Base-by-base conservation (phyloP, 1,140 invertebrate species). In the Cotesia glomerata region DNA sequence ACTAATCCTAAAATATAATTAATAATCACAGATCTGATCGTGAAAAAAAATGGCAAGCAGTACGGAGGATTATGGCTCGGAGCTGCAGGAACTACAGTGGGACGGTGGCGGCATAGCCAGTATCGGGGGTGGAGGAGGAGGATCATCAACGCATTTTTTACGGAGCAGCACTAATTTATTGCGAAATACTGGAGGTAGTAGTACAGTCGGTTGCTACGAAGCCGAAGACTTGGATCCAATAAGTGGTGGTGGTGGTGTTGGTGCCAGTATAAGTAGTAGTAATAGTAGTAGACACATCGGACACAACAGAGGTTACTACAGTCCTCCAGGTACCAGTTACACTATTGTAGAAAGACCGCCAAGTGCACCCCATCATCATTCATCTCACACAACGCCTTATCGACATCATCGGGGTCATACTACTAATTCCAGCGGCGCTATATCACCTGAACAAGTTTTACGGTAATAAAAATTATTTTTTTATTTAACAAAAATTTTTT, bases 331-430 rank as follows among this genome's bases (percentile, higher is more conserved):
- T 59, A 95, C 93, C 71, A 94, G 93, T 56, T 95, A 95, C 86
- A 95, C 93, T 76, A 95, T 95, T 83, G 91, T 95, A 77, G 94
- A 95, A 86, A 89, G 93, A 63, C 93, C 93, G 39, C 91, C 92
- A 72, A 93, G 92, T 75, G 92, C 92, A 36, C 91, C 92, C 74
- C 89, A 91, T 76, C 90, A 91, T 84, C 90, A 91, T 76, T 85
- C 86, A 45, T 88, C 88, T 18, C 87, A 89, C 45, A 88, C 88
- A 76, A 89, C 88, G 35, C 88, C 86, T 61, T 88, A 91, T 72
- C 89, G 90, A 79, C 91, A 91, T 78, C 80, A 75, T 78, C 80
- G 76, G 83, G 72, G 74, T 62, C 76, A 76, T 85, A 77, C 74
- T 71, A 74, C 79, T 72, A 86, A 77, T 71, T 85, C 72, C 89